Base-by-base conservation (phyloP, 2,888 invertebrate species). In the Hermaeophaga mercurialis region DNA sequence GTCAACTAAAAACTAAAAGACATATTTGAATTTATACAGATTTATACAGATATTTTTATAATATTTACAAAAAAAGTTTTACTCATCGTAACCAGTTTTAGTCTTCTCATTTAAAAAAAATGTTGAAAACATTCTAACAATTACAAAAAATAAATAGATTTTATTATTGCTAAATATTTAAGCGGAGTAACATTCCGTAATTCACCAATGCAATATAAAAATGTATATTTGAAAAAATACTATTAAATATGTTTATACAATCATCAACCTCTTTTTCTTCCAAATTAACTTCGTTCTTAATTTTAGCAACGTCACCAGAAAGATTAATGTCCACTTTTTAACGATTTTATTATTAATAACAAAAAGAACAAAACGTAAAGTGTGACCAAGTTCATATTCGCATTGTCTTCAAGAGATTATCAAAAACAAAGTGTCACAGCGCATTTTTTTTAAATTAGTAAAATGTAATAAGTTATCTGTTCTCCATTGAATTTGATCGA, bases 391-490 rank as follows among this genome's bases (percentile, higher is more conserved):
- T 55, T 48, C 36, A 17, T 34, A 41, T 12, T 14, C 8, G 38
- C 26, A 80, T 66, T 68, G 80, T 80, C 1, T 71, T 49, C 55
- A 62, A 12, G 67, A 73, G 80, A 68, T 66, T 64, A 22, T 77
- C 72, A 48, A 70, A 77, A 4, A 70, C 70, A 58, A 80, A 1
- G 71, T 72, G 36, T 73, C 66, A 19, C 71, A 64, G 28, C 64
- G 56, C 17, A 71, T 60, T 11, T 69, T 66, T 15, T 66, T 62
- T 18, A 84, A 65, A n/a, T 71, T 69, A 0, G 70, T 45, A 1
- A 81, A 0, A 77, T 69, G 62, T 82, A 79, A 64, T 84, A 84
- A 0, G 77, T 66, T 48, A 75, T 67, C 0, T 84, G 61, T 3
- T 84, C 73, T 12, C 79, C 73, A 2, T 82, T 75, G 22, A 76